Conservation (phyloP, 2,113 vertebrate genomes). For the Pygoscelis antarcticus region DNA sequence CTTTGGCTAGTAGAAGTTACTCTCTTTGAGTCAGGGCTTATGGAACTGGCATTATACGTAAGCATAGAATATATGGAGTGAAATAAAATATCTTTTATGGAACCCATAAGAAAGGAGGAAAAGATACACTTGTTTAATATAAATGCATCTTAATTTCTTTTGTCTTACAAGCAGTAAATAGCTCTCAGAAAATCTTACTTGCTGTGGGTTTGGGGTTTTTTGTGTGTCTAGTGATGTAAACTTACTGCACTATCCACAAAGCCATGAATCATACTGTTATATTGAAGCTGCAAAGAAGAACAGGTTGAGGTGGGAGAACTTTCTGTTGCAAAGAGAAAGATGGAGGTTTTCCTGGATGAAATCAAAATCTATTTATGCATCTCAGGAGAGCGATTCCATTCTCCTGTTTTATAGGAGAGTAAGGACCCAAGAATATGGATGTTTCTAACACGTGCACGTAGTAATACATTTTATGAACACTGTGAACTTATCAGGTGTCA, state of each 20-base stretch:
- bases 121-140: background rate
- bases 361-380: conserved; percentile 11
- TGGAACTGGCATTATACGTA: background rate
- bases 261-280: background rate
- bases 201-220: background rate
- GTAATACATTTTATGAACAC: conserved; percentile 1
- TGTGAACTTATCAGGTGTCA: background rate
- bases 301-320: background rate
- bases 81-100: background rate
- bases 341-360: conserved; percentile 22
- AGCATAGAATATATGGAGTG: background rate
- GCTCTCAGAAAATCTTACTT: background rate
- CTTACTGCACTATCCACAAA: background rate
- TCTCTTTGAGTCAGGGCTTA: background rate
- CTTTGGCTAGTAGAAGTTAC: background rate
- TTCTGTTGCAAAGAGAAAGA: background rate
- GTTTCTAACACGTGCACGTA: background rate
- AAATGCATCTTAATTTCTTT: background rate
- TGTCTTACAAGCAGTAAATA: background rate
- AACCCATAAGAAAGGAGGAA: background rate
- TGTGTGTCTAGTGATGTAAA: background rate
- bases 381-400: background rate
- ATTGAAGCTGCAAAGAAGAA: background rate
- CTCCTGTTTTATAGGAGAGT: background rate
- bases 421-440: conserved; percentile 20